Evolutionary conservation across 2,888 invertebrate genomes (phyloP).

Genomic region (Acronicta leporina): DNA sequence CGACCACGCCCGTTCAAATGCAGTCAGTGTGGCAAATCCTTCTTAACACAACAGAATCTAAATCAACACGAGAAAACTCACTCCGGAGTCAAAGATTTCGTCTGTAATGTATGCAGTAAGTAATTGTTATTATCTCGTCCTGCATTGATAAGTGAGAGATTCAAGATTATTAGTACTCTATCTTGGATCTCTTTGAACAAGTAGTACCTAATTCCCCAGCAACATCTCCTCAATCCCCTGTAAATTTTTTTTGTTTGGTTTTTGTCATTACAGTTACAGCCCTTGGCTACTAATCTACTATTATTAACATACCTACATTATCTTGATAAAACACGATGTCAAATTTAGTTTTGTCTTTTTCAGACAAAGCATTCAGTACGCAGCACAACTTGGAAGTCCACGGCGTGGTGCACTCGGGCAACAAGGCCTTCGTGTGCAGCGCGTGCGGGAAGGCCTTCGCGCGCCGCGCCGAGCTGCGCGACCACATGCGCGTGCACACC

Average conservation of each 20-base stretch:
- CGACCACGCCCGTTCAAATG: constrained; percentile 93
- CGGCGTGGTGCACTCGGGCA: constrained; percentile 93
- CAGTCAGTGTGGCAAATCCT: constrained; percentile 91
- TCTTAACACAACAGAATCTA: constrained; percentile 93
- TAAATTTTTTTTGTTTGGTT: too few species aligned
- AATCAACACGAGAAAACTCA: constrained; percentile 93
- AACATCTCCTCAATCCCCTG: too few species aligned
- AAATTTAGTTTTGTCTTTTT: neutral
- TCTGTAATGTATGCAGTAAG: constrained; percentile 91
- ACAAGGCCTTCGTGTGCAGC: constrained; percentile 89
- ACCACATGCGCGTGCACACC: constrained; percentile 94
- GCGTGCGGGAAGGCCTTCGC: constrained; percentile 90
- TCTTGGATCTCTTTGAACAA: too few species aligned
- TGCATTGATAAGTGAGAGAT: neutral
- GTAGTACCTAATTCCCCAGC: too few species aligned
- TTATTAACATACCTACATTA: too few species aligned
- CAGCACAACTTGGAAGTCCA: constrained; percentile 94
- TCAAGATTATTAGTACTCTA: too few species aligned
- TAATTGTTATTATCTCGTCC: constrained; percentile 20
- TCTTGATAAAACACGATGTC: too few species aligned
- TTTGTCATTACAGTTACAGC: too few species aligned
- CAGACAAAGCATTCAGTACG: constrained; percentile 93
- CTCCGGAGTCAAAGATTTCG: constrained; percentile 91
- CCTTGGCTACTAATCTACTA: too few species aligned
- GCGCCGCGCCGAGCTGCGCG: constrained; percentile 93